Evolutionary conservation across 2,888 invertebrate genomes (phyloP).

Genomic region (Ophion slaviceki): DNA sequence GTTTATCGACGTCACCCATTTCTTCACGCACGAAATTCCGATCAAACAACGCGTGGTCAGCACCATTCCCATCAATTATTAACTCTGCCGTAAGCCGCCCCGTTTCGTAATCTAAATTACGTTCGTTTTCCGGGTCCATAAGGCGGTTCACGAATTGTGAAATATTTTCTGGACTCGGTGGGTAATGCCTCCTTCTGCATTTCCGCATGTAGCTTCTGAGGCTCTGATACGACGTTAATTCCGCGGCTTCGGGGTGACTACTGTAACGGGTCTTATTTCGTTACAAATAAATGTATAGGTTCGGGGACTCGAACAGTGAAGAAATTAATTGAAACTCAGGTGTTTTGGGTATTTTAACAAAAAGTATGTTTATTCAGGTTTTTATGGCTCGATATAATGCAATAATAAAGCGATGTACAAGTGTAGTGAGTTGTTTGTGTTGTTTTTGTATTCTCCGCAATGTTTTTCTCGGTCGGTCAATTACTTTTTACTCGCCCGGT

Average conservation of each 20-base stretch:
- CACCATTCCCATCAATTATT: constrained; percentile 15
- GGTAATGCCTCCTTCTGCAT: constrained; percentile 33
- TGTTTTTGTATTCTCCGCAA: too few species aligned
- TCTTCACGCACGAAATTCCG: constrained; percentile 21
- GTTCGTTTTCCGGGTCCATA: neutral
- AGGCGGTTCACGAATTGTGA: constrained; percentile 29
- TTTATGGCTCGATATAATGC: too few species aligned
- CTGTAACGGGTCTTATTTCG: too few species aligned
- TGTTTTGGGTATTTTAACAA: too few species aligned
- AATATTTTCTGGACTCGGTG: constrained; percentile 28
- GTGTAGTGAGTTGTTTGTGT: too few species aligned
- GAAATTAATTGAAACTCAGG: too few species aligned
- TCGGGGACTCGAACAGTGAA: too few species aligned
- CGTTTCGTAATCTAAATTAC: constrained; percentile 17
- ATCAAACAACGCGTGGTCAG: constrained; percentile 32
- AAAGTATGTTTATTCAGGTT: too few species aligned
- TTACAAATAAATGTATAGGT: too few species aligned
- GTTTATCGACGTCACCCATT: constrained; percentile 20
- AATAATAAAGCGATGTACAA: too few species aligned
- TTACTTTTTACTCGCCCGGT: too few species aligned
- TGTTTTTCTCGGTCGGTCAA: too few species aligned
- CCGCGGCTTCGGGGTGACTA: constrained; percentile 41
- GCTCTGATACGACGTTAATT: neutral
- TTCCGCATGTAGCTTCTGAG: constrained; percentile 35
- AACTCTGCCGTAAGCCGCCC: constrained; percentile 14